Evolutionary conservation across 2,797 vertebrate genomes (phyloP).

Genomic region (Danio choprae): DNA sequence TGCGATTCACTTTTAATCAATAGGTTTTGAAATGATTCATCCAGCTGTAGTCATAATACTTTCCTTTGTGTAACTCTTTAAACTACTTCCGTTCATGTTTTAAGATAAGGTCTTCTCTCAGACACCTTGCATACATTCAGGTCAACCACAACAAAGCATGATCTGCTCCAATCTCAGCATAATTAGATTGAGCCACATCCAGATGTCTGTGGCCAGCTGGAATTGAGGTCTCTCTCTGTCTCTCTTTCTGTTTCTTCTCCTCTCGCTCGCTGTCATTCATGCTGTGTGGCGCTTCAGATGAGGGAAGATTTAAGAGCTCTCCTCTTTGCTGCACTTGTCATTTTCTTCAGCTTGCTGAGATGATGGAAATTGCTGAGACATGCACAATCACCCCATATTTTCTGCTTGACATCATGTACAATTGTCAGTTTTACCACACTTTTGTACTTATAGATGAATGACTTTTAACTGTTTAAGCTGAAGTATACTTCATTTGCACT

Average conservation of each 20-base stretch:
- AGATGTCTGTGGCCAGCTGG: conserved; percentile 33
- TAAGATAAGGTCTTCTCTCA: conserved; percentile 8
- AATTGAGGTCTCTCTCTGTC: background rate
- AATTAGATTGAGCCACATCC: conserved; percentile 35
- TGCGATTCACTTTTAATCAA: background rate
- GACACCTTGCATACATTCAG: conserved; percentile 11
- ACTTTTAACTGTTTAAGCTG: background rate
- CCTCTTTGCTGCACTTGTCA: conserved; percentile 19
- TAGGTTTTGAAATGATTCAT: conserved; percentile 15
- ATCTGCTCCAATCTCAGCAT: conserved; percentile 23
- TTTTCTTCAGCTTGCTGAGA: conserved; percentile 27
- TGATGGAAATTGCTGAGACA: conserved; percentile 18
- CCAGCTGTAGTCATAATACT: background rate
- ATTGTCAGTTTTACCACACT: conserved; percentile 17
- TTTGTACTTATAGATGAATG: conserved; percentile 18
- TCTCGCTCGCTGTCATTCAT: background rate
- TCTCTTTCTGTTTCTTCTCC: background rate
- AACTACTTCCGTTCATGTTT: conserved; percentile 12
- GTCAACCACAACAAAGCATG: background rate
- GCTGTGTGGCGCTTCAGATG: background rate
- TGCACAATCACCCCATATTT: background rate
- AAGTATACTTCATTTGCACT: too few relatives aligned
- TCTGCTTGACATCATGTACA: conserved; percentile 12
- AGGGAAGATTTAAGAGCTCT: conserved; percentile 9
- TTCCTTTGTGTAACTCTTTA: conserved; percentile 13